These are phyloP conservation scores for Kradibia gibbosae DNA, from an alignment of 1,140 invertebrate genomes.

Conservation along the genomic window DNA sequence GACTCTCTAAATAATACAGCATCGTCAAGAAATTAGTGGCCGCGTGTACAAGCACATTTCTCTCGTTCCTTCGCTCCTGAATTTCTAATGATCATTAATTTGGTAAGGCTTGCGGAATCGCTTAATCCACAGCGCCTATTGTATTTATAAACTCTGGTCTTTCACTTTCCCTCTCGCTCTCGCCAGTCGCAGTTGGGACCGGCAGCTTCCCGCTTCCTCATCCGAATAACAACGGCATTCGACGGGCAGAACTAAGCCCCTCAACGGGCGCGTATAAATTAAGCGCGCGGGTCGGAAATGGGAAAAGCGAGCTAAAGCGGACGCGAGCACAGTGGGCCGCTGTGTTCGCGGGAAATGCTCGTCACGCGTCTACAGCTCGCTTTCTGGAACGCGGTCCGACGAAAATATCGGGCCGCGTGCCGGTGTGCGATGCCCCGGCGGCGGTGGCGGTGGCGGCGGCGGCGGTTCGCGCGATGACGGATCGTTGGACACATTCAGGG, in stretches of 20 bases:
- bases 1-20: not conserved
- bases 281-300: slow-evolving; percentile 20
- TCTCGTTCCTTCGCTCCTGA: not conserved
- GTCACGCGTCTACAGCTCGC: slow-evolving; percentile 12
- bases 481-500: slow-evolving; percentile 66
- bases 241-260: slow-evolving; percentile 3
- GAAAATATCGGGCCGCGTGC: slow-evolving; percentile 42
- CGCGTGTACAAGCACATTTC: not conserved
- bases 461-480: slow-evolving; percentile 62
- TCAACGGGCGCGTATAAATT: slow-evolving; percentile 20
- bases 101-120: not conserved
- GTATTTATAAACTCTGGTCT: not conserved
- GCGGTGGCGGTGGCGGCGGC: not conserved
- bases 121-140: not conserved
- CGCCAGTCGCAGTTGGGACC: not conserved
- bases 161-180: not conserved
- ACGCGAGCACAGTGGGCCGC: not conserved
- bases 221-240: slow-evolving; percentile 14
- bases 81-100: slow-evolving; percentile 19
- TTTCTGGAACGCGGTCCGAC: slow-evolving; percentile 24
- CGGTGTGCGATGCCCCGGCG: not conserved
- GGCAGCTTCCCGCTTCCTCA: slow-evolving; percentile 26
- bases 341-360: slow-evolving; percentile 33
- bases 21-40: not conserved
- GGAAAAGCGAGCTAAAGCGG: not conserved